Conservation (phyloP, 2,797 vertebrate genomes). For the Enoplosus armatus region DNA sequence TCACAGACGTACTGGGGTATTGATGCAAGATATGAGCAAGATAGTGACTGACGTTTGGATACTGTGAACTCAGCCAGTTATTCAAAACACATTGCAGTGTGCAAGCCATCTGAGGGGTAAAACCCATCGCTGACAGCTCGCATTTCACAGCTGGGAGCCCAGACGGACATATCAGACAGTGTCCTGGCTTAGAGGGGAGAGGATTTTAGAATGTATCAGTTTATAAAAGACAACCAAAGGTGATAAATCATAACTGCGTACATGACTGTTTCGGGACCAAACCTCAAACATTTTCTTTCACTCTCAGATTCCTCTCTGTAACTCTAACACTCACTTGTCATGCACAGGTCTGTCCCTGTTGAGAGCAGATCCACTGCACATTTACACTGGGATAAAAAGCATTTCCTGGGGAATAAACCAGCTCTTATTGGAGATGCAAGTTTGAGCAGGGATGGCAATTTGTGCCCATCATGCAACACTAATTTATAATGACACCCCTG, state of each 20-base stretch:
- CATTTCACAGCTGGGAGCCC: slow-evolving; percentile 67
- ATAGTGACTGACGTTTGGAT: slow-evolving; percentile 40
- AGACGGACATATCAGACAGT: slow-evolving; percentile 49
- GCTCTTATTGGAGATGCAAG: slow-evolving; percentile 67
- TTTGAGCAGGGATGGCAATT: slow-evolving; percentile 74
- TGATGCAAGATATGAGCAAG: slow-evolving; percentile 51
- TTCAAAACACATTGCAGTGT: slow-evolving; percentile 53
- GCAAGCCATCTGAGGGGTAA: slow-evolving; percentile 50
- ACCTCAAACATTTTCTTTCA: slow-evolving; percentile 19
- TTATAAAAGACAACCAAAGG: slow-evolving; percentile 47
- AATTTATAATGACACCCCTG: slow-evolving; percentile 78
- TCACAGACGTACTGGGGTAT: slow-evolving; percentile 1
- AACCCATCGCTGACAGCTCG: slow-evolving; percentile 57
- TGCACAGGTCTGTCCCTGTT: slow-evolving; percentile 59
- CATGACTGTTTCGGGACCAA: slow-evolving; percentile 27
- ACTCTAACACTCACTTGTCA: slow-evolving; percentile 55
- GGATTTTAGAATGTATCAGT: slow-evolving; percentile 54
- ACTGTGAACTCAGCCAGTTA: slow-evolving; percentile 41
- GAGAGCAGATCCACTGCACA: slow-evolving; percentile 51
- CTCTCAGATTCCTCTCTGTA: slow-evolving; percentile 25
- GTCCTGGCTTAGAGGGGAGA: slow-evolving; percentile 38
- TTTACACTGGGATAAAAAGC: slow-evolving; percentile 62
- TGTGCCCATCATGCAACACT: slow-evolving; percentile 78
- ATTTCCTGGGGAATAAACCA: slow-evolving; percentile 64
- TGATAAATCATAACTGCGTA: slow-evolving; percentile 49